These are phyloP conservation scores for Struthidea cinerea DNA, from an alignment of 2,113 vertebrate genomes.

Conservation along the genomic window DNA sequence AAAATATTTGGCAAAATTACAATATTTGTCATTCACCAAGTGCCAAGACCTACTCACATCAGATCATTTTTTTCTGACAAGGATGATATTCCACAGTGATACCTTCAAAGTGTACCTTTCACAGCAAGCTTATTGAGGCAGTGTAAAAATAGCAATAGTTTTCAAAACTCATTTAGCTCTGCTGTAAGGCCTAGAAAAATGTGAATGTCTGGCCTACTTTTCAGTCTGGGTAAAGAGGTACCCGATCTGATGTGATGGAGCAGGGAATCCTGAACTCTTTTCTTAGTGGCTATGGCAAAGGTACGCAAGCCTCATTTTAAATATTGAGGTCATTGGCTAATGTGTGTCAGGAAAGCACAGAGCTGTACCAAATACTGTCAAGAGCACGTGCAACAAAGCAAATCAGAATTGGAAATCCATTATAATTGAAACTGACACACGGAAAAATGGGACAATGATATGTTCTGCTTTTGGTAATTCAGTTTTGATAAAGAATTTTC, in stretches of 20 bases:
- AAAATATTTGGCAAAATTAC: not conserved
- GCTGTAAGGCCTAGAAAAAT: not conserved
- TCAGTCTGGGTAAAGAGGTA: not conserved
- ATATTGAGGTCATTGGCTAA: conserved; percentile 2
- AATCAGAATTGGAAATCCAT: not conserved
- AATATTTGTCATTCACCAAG: not conserved
- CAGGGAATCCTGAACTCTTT: conserved; percentile 1
- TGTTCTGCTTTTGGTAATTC: not conserved
- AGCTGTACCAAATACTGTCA: conserved; percentile 8
- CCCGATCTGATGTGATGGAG: conserved; percentile 1
- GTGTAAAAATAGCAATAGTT: not conserved
- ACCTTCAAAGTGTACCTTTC: not conserved
- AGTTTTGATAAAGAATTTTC: not conserved
- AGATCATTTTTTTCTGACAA: not conserved
- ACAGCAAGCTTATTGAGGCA: not conserved
- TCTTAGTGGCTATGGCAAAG: not conserved
- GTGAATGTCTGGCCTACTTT: conserved; percentile 7
- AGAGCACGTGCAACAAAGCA: not conserved
- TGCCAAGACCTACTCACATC: not conserved
- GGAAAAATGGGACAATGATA: not conserved
- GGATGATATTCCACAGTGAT: not conserved
- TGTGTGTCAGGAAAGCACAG: not conserved
- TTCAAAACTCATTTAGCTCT: not conserved
- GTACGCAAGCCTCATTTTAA: not conserved
- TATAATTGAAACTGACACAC: not conserved